A percentile compares a stretch with the other conserved stretches of the same genome.
phyloP scores from a whole-genome alignment of 2,888 invertebrate species.

The Zygothrica quintamaculata region DNA sequence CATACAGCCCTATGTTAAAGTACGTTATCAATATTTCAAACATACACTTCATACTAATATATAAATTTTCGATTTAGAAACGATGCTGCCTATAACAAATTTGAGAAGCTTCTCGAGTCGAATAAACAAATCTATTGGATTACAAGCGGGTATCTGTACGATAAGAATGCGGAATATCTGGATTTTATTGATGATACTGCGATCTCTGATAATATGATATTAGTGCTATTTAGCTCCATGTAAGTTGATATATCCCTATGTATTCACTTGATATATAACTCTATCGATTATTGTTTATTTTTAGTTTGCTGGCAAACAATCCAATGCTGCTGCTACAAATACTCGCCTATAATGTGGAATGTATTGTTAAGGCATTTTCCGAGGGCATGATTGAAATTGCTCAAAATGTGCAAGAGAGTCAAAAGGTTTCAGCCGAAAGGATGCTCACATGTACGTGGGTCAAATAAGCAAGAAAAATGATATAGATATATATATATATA shows the following conservation, averaged over 20 bases:
- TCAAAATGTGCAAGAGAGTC: slow-evolving; percentile 79
- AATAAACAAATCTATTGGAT: slow-evolving; percentile 83
- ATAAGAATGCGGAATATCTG: slow-evolving; percentile 83
- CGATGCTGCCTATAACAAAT: slow-evolving; percentile 81
- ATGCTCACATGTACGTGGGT: slow-evolving; percentile 83
- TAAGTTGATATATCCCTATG: slow-evolving; percentile 56
- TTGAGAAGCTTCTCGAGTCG: slow-evolving; percentile 81
- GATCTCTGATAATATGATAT: slow-evolving; percentile 84
- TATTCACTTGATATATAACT: neutral
- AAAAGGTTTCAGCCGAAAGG: slow-evolving; percentile 83
- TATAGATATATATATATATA: too few species aligned
- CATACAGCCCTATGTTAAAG: slow-evolving; percentile 83
- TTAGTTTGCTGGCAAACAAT: slow-evolving; percentile 86
- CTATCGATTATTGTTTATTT: slow-evolving; percentile 3
- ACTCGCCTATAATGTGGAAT: slow-evolving; percentile 88
- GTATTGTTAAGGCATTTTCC: slow-evolving; percentile 87
- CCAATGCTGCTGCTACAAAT: slow-evolving; percentile 88
- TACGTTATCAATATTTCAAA: slow-evolving; percentile 45
- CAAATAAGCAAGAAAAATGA: too few species aligned
- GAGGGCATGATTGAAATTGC: slow-evolving; percentile 84
- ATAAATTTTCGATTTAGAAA: slow-evolving; percentile 62
- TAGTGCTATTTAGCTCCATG: slow-evolving; percentile 84
- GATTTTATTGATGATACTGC: slow-evolving; percentile 83
- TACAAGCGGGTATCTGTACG: slow-evolving; percentile 82
- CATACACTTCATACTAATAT: neutral